Percentiles rank a stretch among this genome's conserved stretches.
These are phyloP conservation scores for Agrilus cyanescens DNA, from an alignment of 2,888 invertebrate species.

Conservation along the genomic window DNA sequence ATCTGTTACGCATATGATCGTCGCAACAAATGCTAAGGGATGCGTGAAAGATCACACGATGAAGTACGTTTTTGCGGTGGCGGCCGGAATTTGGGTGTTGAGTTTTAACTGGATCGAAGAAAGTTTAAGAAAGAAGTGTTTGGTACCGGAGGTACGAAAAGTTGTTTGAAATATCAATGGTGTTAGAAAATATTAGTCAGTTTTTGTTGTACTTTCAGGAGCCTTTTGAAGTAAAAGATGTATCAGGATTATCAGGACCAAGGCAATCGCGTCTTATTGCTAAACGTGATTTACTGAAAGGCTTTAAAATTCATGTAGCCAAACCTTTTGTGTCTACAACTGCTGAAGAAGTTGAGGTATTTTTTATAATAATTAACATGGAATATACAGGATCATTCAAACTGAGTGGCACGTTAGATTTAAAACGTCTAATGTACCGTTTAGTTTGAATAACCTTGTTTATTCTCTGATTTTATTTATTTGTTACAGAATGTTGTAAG, in stretches of 20 bases:
- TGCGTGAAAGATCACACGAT: conserved; percentile 31
- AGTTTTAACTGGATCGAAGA: conserved; percentile 42
- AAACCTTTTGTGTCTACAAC: conserved; percentile 34
- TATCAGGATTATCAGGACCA: conserved; percentile 42
- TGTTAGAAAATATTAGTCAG: background rate
- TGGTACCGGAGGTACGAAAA: conserved; percentile 38
- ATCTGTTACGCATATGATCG: conserved; percentile 31
- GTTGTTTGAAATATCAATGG: background rate
- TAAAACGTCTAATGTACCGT: too few relatives aligned
- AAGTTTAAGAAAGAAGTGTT: conserved; percentile 33
- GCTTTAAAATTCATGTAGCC: conserved; percentile 41
- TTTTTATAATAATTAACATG: background rate
- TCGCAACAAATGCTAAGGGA: conserved; percentile 24
- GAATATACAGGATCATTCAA: too few relatives aligned
- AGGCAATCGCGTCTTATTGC: conserved; percentile 34
- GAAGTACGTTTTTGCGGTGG: conserved; percentile 45
- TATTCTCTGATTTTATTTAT: background rate
- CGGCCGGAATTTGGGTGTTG: conserved; percentile 46
- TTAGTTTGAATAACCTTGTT: too few relatives aligned
- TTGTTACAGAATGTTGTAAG: conserved; percentile 22
- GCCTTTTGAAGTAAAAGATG: conserved; percentile 42
- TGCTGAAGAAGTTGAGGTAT: conserved; percentile 27
- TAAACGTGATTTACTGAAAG: conserved; percentile 35
- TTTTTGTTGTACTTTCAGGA: conserved; percentile 27
- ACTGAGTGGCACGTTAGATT: too few relatives aligned